These are phyloP conservation scores for Donacobius atricapilla DNA, from an alignment of 2,113 vertebrate species.

Conservation along the genomic window DNA sequence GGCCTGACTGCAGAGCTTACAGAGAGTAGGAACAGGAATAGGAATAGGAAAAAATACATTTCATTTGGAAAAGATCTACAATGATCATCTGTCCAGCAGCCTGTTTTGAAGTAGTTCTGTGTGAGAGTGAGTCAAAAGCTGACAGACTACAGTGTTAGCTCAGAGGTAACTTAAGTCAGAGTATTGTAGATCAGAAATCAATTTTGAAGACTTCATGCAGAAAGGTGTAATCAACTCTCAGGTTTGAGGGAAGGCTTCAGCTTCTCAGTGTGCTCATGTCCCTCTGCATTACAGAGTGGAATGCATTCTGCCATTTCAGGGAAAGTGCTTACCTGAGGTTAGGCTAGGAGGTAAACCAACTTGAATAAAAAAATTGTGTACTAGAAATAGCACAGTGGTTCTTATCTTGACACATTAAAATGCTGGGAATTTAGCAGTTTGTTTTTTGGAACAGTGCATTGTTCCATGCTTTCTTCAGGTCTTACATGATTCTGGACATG, in stretches of 20 bases:
- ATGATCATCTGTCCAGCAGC: not conserved
- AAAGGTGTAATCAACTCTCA: not conserved
- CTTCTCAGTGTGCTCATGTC: rapidly evolving
- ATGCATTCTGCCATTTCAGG: not conserved
- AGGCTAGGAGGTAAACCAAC: not conserved
- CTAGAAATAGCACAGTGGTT: not conserved
- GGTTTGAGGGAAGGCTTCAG: not conserved
- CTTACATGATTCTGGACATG: not conserved
- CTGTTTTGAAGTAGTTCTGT: not conserved
- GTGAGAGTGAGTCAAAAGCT: not conserved
- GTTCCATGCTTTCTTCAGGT: not conserved
- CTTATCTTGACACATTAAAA: not conserved
- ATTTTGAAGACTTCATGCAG: not conserved
- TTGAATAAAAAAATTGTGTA: not conserved
- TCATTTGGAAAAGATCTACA: not conserved
- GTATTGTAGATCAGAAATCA: not conserved
- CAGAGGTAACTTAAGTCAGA: not conserved
- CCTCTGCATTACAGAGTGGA: not conserved
- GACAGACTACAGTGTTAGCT: not conserved
- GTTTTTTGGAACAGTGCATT: not conserved
- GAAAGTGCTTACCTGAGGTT: not conserved
- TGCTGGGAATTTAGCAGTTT: not conserved
- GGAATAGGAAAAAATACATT: not conserved
- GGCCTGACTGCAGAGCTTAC: not conserved
- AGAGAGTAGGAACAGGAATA: no score